Evolutionary conservation across 1,140 invertebrate species (phyloP).

Genomic region (Gonatopus flavifemur): DNA sequence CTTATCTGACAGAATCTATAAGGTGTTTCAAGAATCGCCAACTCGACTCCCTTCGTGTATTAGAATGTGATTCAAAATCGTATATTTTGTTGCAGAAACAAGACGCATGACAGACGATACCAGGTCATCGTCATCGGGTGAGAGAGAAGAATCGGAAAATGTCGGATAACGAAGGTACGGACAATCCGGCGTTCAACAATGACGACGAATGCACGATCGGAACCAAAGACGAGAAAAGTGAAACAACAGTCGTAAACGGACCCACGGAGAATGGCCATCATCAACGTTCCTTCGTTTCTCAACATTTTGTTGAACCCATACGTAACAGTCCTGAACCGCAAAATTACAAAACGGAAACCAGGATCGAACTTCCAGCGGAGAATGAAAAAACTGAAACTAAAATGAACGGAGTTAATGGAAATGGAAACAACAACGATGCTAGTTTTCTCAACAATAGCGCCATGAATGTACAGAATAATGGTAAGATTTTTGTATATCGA

Average conservation of each 20-base stretch:
- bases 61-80: background rate
- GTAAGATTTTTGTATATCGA: too few relatives aligned
- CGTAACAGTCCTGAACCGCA: conserved; percentile 38
- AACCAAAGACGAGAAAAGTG: conserved; percentile 23
- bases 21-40: conserved; percentile 24
- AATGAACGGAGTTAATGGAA: conserved; percentile 48
- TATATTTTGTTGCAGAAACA: conserved; percentile 25
- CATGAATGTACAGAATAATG: conserved; percentile 47
- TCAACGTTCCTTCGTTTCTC: conserved; percentile 44
- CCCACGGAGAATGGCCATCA: conserved; percentile 43
- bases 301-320: conserved; percentile 47
- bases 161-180: conserved; percentile 44
- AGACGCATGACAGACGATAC: conserved; percentile 35
- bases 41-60: background rate
- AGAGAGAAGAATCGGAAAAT: conserved; percentile 33
- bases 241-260: conserved; percentile 29
- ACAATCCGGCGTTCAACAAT: conserved; percentile 50
- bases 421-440: conserved; percentile 53
- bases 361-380: conserved; percentile 47
- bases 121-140: conserved; percentile 20
- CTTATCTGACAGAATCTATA: conserved; percentile 23
- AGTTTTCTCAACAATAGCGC: conserved; percentile 54
- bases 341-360: conserved; percentile 49
- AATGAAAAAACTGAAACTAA: conserved; percentile 42
- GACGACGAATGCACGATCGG: conserved; percentile 36